Conservation (phyloP, 2,797 vertebrate genomes). For the Eutrigla gurnardus region DNA sequence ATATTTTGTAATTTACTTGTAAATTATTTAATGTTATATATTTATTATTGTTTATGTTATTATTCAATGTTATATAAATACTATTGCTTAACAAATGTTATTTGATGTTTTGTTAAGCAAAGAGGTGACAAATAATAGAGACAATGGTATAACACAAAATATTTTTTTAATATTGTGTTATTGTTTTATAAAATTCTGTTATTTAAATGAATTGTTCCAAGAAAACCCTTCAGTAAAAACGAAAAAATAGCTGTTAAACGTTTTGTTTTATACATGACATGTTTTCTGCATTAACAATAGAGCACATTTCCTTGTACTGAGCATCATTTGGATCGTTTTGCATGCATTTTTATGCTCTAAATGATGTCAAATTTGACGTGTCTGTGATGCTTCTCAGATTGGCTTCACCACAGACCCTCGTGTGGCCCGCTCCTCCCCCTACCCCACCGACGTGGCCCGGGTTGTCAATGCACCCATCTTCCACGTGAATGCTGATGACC, state of each 20-base stretch:
- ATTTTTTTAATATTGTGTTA: neutral
- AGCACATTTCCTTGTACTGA: neutral
- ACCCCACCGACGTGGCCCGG: conserved; percentile 90
- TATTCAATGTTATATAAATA: too few relatives aligned
- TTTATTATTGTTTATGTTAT: too few relatives aligned
- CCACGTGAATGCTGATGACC: conserved; percentile 92
- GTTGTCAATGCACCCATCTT: conserved; percentile 94
- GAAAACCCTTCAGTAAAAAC: neutral
- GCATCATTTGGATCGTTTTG: neutral
- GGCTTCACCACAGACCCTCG: conserved; percentile 93
- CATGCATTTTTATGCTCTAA: neutral
- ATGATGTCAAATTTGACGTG: neutral
- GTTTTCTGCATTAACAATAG: neutral
- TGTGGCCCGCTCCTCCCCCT: conserved; percentile 92
- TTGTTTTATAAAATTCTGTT: neutral
- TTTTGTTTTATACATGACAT: neutral
- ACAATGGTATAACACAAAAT: too few relatives aligned
- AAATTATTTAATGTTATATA: too few relatives aligned
- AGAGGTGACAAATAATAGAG: too few relatives aligned
- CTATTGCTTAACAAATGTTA: too few relatives aligned
- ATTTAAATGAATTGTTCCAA: neutral
- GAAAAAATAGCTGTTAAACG: neutral
- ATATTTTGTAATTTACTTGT: neutral
- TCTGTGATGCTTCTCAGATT: conserved; percentile 81
- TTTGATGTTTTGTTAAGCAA: too few relatives aligned